Evolutionary conservation across 37 sponge, comb jelly and placozoan species (phyloP).

Genomic region (Agelas oroides): DNA sequence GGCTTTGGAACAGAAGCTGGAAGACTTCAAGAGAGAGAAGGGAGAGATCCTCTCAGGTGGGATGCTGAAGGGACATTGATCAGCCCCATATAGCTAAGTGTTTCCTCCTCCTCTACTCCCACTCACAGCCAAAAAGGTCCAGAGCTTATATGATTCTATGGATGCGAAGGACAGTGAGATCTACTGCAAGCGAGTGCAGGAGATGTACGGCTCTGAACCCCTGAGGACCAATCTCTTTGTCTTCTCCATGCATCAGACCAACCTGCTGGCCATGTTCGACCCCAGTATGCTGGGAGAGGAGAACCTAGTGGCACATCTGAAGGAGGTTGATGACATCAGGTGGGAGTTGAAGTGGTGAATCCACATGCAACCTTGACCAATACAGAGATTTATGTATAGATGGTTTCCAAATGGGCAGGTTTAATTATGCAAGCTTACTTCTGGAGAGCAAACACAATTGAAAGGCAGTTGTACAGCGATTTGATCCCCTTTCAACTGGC

Average conservation of each 20-base stretch:
- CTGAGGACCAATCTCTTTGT: slow-evolving; percentile 44
- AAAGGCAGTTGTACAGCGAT: too few species aligned
- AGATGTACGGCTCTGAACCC: slow-evolving; percentile 47
- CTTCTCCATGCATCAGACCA: slow-evolving; percentile 56
- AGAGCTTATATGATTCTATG: slow-evolving; percentile 65
- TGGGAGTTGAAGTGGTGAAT: background rate
- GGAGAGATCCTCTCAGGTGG: slow-evolving; percentile 64
- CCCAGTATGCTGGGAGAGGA: slow-evolving; percentile 74
- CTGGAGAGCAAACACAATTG: too few species aligned
- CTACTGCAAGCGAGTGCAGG: slow-evolving; percentile 67
- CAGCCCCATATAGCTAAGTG: too few species aligned
- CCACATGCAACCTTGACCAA: background rate
- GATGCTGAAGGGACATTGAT: background rate
- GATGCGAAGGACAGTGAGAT: slow-evolving; percentile 69
- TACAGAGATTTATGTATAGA: too few species aligned
- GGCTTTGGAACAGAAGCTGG: slow-evolving; percentile 52
- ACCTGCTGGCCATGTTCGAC: slow-evolving; percentile 68
- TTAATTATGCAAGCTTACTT: too few species aligned
- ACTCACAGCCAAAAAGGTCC: slow-evolving; percentile 57
- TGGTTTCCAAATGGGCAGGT: too few species aligned
- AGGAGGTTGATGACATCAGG: slow-evolving; percentile 73
- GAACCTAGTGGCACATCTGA: slow-evolving; percentile 51
- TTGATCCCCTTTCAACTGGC: too few species aligned
- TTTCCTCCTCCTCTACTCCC: background rate
- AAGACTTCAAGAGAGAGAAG: slow-evolving; percentile 37